A percentile compares a stretch with the other conserved stretches of the same genome.
phyloP scores from a whole-genome alignment of 53 echinoderm and acorn worm species.

The Astropecten irregularis region DNA sequence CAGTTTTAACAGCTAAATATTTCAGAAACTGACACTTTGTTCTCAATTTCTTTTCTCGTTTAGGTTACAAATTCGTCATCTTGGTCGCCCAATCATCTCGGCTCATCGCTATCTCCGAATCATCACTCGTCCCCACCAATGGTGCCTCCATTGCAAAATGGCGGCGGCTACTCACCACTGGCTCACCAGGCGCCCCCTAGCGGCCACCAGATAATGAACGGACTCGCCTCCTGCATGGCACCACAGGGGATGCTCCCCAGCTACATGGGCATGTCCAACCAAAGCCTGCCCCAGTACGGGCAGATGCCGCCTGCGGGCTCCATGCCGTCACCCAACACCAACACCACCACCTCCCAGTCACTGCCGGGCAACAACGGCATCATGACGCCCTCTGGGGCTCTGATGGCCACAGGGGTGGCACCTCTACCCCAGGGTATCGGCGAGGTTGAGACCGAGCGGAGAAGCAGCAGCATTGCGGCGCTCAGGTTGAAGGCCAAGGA shows the following conservation, averaged over 20 bases:
- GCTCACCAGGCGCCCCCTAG: slow-evolving; percentile 45
- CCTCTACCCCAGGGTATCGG: slow-evolving; percentile 52
- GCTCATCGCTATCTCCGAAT: slow-evolving; percentile 35
- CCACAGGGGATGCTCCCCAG: slow-evolving; percentile 78
- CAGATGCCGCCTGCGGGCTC: slow-evolving; percentile 67
- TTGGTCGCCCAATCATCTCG: slow-evolving; percentile 48
- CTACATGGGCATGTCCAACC: slow-evolving; percentile 88
- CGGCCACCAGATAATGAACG: slow-evolving; percentile 51
- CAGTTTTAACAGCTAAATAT: no score
- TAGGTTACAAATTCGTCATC: slow-evolving; percentile 25
- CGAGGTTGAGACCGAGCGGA: slow-evolving; percentile 75
- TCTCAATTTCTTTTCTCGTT: no score
- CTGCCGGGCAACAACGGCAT: neutral
- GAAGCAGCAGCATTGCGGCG: slow-evolving; percentile 90
- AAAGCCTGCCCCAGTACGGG: slow-evolving; percentile 67
- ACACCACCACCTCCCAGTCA: slow-evolving; percentile 38
- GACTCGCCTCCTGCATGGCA: slow-evolving; percentile 81
- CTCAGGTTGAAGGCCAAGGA: slow-evolving; percentile 96
- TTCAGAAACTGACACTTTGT: no score
- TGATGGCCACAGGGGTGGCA: slow-evolving; percentile 49
- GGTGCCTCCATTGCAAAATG: slow-evolving; percentile 45
- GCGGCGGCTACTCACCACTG: slow-evolving; percentile 25
- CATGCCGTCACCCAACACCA: slow-evolving; percentile 60
- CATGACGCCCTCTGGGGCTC: neutral
- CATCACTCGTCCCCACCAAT: slow-evolving; percentile 36